Evolutionary conservation across 1,140 invertebrate species (phyloP), one percentile per base, ranked within the genome.

Genomic region (Drosophila cardini): DNA sequence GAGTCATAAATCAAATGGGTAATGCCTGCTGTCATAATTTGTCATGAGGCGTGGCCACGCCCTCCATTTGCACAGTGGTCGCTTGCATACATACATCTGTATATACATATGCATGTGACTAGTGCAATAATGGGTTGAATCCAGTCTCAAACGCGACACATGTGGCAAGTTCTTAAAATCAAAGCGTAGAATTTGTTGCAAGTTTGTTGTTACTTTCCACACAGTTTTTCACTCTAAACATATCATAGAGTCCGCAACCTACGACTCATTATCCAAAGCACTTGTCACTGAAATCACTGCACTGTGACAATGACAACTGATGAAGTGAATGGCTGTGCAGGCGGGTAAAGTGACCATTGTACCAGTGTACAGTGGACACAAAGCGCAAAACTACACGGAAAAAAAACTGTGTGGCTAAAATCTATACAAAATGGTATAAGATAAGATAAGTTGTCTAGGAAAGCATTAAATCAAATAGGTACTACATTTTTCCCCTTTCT

Each of bases 11-110:
- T 89, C 84, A 89, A 70, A 56, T n/a, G 52, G 75, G 62, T 72
- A 84, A 78, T 80, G 63, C 73, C 60, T 36, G 68, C 80, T 89
- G 84, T 89, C 84, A 89, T 89, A 89, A 89, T 89, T 89, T 89
- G 80, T 89, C 84, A 89, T 69, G 53, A 68, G 71, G 67, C 65
- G 45, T 57, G 70, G 71, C 43, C 71, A 84, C 84, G 80, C 84
- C 84, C 74, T 65, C 74, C 42, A 53, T 61, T 72, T 60, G 52
- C 18, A 26, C 16, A 55, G 45, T 21, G 38, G 10, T 16, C 34
- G 18, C 32, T 32, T 26, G 32, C 10, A 16, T 40, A 58, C 30
- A n/a, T n/a, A n/a, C n/a, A n/a, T 43, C 48, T 36, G 42, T 8
- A 46, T 43, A 56, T 26, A 26, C 21, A 26, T 4, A 3, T 3